A percentile compares a stretch with the other conserved stretches of the same genome.
phyloP scores from a whole-genome alignment of 2,797 vertebrate species.

The Octomys mimax region DNA sequence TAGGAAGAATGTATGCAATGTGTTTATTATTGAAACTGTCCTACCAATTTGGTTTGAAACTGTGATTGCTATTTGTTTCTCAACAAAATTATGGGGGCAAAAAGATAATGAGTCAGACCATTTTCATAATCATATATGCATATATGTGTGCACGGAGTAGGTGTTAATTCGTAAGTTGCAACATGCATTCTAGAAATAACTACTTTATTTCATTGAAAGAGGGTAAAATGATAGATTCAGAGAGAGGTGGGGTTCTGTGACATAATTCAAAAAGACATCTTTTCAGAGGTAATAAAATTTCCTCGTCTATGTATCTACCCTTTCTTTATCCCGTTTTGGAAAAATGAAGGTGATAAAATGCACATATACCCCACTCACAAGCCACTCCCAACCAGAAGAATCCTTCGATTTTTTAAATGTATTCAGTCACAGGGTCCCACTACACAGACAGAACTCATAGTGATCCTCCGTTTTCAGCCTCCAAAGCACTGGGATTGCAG shows the following conservation, averaged over 20 bases:
- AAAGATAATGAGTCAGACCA: neutral
- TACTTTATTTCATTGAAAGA: neutral
- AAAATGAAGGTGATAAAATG: neutral
- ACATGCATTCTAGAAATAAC: neutral
- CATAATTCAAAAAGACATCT: neutral
- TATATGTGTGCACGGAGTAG: accelerated
- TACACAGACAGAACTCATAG: no score
- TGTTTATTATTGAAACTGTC: no score
- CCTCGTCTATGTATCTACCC: neutral
- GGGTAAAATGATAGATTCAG: neutral
- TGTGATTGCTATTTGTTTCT: no score
- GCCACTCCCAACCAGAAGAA: neutral
- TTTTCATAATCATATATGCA: neutral
- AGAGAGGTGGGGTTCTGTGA: neutral
- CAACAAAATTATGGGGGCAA: no score
- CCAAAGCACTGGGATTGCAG: no score
- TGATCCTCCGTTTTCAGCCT: no score
- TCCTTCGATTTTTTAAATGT: no score
- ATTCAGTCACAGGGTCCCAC: no score
- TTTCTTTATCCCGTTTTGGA: neutral
- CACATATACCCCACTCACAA: neutral
- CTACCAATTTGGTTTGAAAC: no score
- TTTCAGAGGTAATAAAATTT: neutral
- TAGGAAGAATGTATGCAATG: no score
- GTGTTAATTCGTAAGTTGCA: neutral